Conservation (phyloP, 2,888 invertebrate species). For the Smittia sp. region DNA sequence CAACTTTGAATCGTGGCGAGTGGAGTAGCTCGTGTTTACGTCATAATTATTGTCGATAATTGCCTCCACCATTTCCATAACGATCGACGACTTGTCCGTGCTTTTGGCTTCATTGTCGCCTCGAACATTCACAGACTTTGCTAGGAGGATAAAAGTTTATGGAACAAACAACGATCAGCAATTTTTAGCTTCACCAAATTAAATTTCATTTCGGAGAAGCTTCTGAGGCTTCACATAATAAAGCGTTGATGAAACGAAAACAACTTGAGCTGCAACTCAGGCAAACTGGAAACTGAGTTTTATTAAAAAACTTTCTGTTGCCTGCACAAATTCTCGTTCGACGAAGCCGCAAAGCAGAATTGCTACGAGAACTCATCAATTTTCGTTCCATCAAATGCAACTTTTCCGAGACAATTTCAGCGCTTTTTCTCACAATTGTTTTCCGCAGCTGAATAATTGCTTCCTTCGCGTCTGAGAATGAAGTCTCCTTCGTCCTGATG, state of each 20-base stretch:
- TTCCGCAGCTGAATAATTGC: slow-evolving; percentile 16
- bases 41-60: slow-evolving; percentile 27
- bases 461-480: not conserved
- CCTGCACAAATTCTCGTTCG: too few species aligned
- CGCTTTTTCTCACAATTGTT: not conserved
- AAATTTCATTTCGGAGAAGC: too few species aligned
- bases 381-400: too few species aligned
- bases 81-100: not conserved
- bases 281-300: not conserved
- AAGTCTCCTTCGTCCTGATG: slow-evolving; percentile 13
- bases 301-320: not conserved
- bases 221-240: too few species aligned
- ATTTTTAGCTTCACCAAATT: too few species aligned
- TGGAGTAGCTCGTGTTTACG: slow-evolving; percentile 7
- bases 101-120: not conserved
- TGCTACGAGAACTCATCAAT: too few species aligned
- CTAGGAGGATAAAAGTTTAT: too few species aligned
- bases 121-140: too few species aligned
- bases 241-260: too few species aligned
- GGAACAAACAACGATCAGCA: too few species aligned
- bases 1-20: not conserved
- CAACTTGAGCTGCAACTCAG: not conserved
- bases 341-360: too few species aligned
- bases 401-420: not conserved
- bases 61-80: slow-evolving; percentile 37